Conservation (phyloP, 2,888 invertebrate species). For the Eugnorisma glareosa region DNA sequence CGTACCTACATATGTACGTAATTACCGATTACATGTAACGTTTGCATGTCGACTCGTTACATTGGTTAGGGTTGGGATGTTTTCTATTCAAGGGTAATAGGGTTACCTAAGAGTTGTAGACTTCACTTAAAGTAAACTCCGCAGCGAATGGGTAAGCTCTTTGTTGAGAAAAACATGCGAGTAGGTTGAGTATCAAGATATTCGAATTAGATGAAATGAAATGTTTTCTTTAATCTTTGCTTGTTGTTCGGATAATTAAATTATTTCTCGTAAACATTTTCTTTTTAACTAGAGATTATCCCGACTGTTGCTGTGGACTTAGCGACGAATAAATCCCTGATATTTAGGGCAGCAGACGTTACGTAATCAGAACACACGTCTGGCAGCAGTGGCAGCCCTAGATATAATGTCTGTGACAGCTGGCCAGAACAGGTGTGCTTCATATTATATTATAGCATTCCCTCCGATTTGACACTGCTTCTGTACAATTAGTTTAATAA, state of each 20-base stretch:
- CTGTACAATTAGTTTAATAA: slow-evolving; percentile 62
- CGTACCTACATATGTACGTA: slow-evolving; percentile 58
- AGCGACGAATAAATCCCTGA: slow-evolving; percentile 24
- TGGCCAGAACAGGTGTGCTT: slow-evolving; percentile 79
- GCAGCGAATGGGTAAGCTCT: neutral
- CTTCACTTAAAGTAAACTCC: neutral
- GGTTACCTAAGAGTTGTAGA: slow-evolving; percentile 31
- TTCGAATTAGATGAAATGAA: slow-evolving; percentile 1
- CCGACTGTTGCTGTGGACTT: neutral
- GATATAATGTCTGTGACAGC: slow-evolving; percentile 72
- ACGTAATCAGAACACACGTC: slow-evolving; percentile 41
- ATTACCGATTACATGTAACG: slow-evolving; percentile 57
- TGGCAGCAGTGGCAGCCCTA: slow-evolving; percentile 51
- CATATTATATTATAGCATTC: slow-evolving; percentile 62
- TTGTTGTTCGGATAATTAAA: slow-evolving; percentile 19
- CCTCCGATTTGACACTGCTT: slow-evolving; percentile 55
- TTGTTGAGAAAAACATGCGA: neutral
- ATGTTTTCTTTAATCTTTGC: slow-evolving; percentile 9
- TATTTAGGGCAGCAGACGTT: slow-evolving; percentile 35
- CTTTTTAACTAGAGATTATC: neutral
- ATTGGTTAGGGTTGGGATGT: slow-evolving; percentile 47
- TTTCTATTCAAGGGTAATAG: slow-evolving; percentile 56
- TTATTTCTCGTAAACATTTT: slow-evolving; percentile 4
- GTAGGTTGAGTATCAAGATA: neutral
- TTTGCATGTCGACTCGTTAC: slow-evolving; percentile 51